Base-by-base conservation (phyloP, 2,113 vertebrate genomes). In the Misgurnus anguillicaudatus region DNA sequence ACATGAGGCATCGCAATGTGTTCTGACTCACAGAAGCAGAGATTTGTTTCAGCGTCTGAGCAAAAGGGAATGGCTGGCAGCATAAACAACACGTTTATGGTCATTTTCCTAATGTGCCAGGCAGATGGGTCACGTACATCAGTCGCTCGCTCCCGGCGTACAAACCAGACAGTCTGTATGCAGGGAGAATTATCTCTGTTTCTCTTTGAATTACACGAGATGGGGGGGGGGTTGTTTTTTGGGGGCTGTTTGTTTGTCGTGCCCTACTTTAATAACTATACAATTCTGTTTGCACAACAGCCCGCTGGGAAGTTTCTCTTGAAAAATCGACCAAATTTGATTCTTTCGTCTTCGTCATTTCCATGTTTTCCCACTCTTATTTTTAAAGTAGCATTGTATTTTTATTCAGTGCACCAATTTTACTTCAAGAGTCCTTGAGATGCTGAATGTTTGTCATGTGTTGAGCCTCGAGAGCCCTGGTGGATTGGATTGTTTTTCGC, bases 21-120 rank as follows among this genome's bases (percentile, higher is more conserved):
- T 55, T n/a, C 16, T 55, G 53, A 55, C 17, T 55, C 53, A n/a
- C 16, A 48, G 19, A 41, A 11, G 41, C 21, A n/a, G 68, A 71
- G 68, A 11, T 24, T 48, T 68, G 13, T 11, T 48, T 68, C 66
- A 57, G 69, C 16, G 9, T 9, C 14, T 53, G 68, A 19, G 17
- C 2, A 9, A n/a, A 39, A 24, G 55, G 38, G 42, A 51, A 11
- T 8, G 19, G 75, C 80, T 71, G 13, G 17, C 42, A 82, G 80
- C 80, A 21, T 82, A 77, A 82, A 78, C 80, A 78, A 17, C 72
- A 58, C 58, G 62, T 67, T 82, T 78, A 68, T 74, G 69, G 76
- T 68, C 76, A 78, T 78, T 78, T 62, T 68, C 17, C 76, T 74
- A 78, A 78, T 67, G 68, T 53, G 76, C 13, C 38, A 39, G 38